Evolutionary conservation across 2,888 invertebrate species (phyloP).

Genomic region (Chalcis sispes): DNA sequence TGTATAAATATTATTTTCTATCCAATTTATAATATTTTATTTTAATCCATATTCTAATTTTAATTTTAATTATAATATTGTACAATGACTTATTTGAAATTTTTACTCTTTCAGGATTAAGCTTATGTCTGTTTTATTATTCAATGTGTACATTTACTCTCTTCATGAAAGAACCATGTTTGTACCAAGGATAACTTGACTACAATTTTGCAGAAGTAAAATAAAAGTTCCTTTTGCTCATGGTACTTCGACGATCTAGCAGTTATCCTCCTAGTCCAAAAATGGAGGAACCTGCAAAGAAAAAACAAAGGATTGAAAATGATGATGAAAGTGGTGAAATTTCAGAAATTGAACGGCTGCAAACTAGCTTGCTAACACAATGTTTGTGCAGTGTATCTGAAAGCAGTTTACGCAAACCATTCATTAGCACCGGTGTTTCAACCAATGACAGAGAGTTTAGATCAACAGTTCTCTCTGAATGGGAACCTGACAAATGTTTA

Average conservation of each 20-base stretch:
- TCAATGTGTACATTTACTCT: conserved; percentile 24
- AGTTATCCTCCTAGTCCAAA: conserved; percentile 79
- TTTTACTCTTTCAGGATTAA: conserved; percentile 33
- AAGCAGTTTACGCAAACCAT: conserved; percentile 83
- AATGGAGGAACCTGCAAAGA: conserved; percentile 91
- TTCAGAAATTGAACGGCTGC: conserved; percentile 80
- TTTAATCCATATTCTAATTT: no score
- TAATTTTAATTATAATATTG: no score
- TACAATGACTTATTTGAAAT: neutral
- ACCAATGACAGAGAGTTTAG: conserved; percentile 77
- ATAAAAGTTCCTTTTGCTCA: conserved; percentile 72
- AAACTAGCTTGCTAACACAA: conserved; percentile 84
- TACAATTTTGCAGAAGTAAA: conserved; percentile 58
- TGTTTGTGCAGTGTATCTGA: conserved; percentile 88
- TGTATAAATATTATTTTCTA: no score
- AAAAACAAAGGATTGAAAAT: conserved; percentile 84
- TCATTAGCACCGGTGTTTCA: conserved; percentile 80
- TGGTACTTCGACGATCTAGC: conserved; percentile 82
- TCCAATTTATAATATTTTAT: no score
- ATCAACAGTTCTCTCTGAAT: conserved; percentile 79
- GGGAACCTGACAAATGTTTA: conserved; percentile 83
- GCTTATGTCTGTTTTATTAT: conserved; percentile 6
- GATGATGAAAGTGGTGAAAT: conserved; percentile 81
- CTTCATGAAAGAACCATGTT: conserved; percentile 53
- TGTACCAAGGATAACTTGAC: conserved; percentile 67